Evolutionary conservation across 1,140 invertebrate species (phyloP).

Genomic region (Linepithema humile): DNA sequence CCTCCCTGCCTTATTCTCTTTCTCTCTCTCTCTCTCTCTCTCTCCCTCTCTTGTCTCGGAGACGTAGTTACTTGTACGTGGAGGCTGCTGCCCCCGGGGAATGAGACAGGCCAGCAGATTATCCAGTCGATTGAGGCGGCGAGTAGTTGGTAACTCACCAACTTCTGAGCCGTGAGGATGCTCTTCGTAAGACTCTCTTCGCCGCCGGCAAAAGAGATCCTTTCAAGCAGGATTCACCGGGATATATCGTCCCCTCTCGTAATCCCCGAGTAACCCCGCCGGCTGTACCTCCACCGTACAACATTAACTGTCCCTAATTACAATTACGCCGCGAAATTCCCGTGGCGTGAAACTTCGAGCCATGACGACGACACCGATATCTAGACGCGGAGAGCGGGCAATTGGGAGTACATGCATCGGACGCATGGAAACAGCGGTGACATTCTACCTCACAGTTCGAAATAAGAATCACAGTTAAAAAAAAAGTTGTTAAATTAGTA

Average conservation of each 20-base stretch:
- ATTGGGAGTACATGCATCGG: too few relatives aligned
- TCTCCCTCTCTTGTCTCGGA: neutral
- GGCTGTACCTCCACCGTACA: slow-evolving; percentile 27
- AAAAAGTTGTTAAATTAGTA: too few relatives aligned
- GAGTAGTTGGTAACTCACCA: slow-evolving; percentile 63
- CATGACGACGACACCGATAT: slow-evolving; percentile 3
- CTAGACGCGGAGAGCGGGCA: neutral
- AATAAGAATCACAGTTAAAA: too few relatives aligned
- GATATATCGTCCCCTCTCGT: slow-evolving; percentile 8
- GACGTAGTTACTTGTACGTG: neutral
- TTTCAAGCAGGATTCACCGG: slow-evolving; percentile 29
- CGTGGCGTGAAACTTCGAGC: slow-evolving; percentile 23
- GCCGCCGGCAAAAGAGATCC: neutral
- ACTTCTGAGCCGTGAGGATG: slow-evolving; percentile 54
- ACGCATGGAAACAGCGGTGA: too few relatives aligned
- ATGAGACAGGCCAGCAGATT: slow-evolving; percentile 43
- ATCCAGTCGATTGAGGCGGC: slow-evolving; percentile 58
- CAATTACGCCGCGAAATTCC: slow-evolving; percentile 59
- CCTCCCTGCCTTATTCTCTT: neutral
- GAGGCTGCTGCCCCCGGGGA: neutral
- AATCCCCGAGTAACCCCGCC: slow-evolving; percentile 55
- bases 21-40: neutral
- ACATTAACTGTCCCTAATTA: slow-evolving; percentile 66
- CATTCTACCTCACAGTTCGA: too few relatives aligned
- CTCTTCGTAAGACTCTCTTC: slow-evolving; percentile 40